Conservation (phyloP, 2,113 vertebrate species). For the Takifugu bimaculatus region DNA sequence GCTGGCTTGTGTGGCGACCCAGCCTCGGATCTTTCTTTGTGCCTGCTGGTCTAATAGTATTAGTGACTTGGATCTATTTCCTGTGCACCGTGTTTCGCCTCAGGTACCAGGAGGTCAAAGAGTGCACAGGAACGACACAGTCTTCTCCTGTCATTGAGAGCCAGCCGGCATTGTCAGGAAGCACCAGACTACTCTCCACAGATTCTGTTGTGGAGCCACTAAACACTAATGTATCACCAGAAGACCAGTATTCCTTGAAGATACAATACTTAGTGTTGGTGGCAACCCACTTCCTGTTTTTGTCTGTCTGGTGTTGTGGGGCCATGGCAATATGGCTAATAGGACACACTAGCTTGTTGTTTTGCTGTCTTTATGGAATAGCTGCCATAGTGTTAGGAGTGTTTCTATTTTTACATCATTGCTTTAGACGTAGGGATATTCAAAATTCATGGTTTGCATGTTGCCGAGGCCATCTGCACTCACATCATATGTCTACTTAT, state of each 20-base stretch:
- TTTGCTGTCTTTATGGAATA: conserved; percentile 89
- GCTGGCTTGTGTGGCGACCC: conserved; percentile 94
- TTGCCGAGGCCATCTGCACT: conserved; percentile 77
- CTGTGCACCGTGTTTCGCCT: conserved; percentile 85
- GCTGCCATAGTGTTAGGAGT: conserved; percentile 81
- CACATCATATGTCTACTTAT: conserved; percentile 77
- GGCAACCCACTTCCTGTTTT: conserved; percentile 85
- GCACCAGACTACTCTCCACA: conserved; percentile 78
- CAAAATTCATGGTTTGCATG: conserved; percentile 87
- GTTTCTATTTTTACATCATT: conserved; percentile 89
- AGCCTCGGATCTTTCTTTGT: conserved; percentile 96
- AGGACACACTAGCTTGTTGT: conserved; percentile 79
- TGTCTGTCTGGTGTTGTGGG: conserved; percentile 87
- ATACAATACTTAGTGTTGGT: conserved; percentile 86
- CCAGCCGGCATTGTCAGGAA: conserved; percentile 76
- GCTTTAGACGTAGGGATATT: conserved; percentile 84
- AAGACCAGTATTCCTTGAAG: conserved; percentile 82
- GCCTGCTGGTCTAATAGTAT: conserved; percentile 85
- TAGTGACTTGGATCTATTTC: conserved; percentile 97
- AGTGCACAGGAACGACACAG: conserved; percentile 71
- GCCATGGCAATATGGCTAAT: conserved; percentile 87
- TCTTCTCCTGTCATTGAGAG: conserved; percentile 73
- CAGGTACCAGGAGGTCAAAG: conserved; percentile 72
- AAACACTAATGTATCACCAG: conserved; percentile 47
- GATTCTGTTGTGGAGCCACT: conserved; percentile 82